Evolutionary conservation across 2,113 vertebrate species (phyloP).

Genomic region (Chloebia gouldiae): DNA sequence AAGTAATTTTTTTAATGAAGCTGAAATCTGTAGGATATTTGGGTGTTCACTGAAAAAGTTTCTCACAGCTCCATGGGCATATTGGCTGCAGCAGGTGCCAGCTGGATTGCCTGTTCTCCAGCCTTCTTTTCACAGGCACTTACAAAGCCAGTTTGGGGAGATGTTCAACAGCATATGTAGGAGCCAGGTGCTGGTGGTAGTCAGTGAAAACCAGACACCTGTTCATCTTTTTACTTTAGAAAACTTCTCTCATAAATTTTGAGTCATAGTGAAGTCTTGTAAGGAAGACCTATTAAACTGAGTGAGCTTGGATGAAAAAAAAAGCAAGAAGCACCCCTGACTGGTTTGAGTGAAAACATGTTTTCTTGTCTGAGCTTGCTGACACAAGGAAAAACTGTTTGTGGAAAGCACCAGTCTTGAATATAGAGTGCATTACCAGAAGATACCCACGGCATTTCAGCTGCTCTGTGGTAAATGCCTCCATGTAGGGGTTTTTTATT

Average conservation of each 20-base stretch:
- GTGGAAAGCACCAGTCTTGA: slow-evolving; percentile 17
- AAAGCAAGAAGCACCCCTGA: not conserved
- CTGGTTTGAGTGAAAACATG: not conserved
- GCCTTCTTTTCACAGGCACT: not conserved
- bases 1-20: not conserved
- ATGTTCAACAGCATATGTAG: not conserved
- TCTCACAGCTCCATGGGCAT: not conserved
- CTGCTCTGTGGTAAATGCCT: not conserved
- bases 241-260: slow-evolving; percentile 21
- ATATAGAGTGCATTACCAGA: not conserved
- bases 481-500: not conserved
- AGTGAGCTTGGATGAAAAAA: not conserved
- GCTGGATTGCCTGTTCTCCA: not conserved
- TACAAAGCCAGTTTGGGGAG: not conserved
- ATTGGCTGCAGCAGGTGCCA: not conserved
- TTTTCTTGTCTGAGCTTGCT: slow-evolving; percentile 47
- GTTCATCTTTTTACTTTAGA: slow-evolving; percentile 22
- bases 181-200: not conserved
- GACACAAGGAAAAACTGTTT: not conserved
- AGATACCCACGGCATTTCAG: not conserved
- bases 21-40: not conserved
- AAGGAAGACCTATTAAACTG: not conserved
- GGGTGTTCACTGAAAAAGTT: not conserved
- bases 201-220: slow-evolving; percentile 39
- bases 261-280: not conserved